Evolutionary conservation across 2,888 invertebrate genomes (phyloP).

Genomic region (Acrocyrtus sp.): DNA sequence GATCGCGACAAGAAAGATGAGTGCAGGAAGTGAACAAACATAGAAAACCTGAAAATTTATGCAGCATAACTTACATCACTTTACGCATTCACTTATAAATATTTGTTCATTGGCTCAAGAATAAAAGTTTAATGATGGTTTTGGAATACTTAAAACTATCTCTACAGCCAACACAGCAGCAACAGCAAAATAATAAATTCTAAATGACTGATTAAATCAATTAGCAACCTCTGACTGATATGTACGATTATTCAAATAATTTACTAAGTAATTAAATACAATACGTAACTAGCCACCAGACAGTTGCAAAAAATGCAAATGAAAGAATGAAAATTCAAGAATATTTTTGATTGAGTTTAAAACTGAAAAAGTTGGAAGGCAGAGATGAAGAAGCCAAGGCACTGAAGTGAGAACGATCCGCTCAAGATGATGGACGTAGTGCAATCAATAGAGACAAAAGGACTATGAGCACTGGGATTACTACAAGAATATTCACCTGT

Average conservation of each 20-base stretch:
- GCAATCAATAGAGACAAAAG: slow-evolving; percentile 67
- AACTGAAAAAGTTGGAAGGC: slow-evolving; percentile 51
- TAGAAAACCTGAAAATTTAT: slow-evolving; percentile 62
- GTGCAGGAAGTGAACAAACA: slow-evolving; percentile 62
- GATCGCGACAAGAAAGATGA: slow-evolving; percentile 62
- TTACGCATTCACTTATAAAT: background rate
- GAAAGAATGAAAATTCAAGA: slow-evolving; percentile 27
- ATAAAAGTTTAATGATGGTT: background rate
- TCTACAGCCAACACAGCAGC: slow-evolving; percentile 31
- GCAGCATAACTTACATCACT: slow-evolving; percentile 19
- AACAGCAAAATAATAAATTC: slow-evolving; percentile 35
- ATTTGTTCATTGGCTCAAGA: too few relatives aligned
- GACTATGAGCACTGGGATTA: slow-evolving; percentile 67
- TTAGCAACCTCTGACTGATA: slow-evolving; percentile 41
- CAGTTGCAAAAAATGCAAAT: slow-evolving; percentile 48
- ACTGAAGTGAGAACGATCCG: slow-evolving; percentile 53
- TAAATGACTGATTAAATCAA: slow-evolving; percentile 32
- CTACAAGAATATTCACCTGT: slow-evolving; percentile 67
- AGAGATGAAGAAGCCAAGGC: slow-evolving; percentile 55
- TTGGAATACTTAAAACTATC: slow-evolving; percentile 9
- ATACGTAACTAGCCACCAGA: slow-evolving; percentile 45
- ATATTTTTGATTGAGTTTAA: slow-evolving; percentile 41
- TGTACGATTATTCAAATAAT: slow-evolving; percentile 35
- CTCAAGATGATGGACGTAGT: slow-evolving; percentile 65
- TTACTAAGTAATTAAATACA: slow-evolving; percentile 34